Base-by-base conservation (phyloP, 2,113 vertebrate genomes). In the Oxyruncus cristatus region DNA sequence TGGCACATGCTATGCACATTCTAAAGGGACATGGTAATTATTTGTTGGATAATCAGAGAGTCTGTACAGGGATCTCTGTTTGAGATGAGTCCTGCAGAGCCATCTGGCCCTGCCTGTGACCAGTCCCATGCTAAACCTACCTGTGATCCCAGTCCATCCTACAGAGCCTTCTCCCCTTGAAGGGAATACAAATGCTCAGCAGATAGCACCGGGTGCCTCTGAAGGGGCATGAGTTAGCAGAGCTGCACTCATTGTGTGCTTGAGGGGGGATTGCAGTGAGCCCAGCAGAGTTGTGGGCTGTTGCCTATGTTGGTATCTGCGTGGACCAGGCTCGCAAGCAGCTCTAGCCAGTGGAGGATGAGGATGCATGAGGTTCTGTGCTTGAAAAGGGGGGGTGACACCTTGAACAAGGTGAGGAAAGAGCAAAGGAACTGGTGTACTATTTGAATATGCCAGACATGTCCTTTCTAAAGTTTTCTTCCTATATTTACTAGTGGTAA, bases 181-280 rank as follows among this genome's bases (percentile, higher is more conserved):
- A 47, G 35, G 39, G n/a, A n/a, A 27, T 20, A 32, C 9, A 52
- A 92, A 65, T 3, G 2, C 59, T 46, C 5, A 1, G 17, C 0
- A 16, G 23, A 8, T 8, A 59, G 42, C 61, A 66, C 17, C 0
- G 5, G 49, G 5, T 76, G 35, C 14, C 33, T 73, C 55, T 37
- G 12, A 42, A 58, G 32, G 26, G 33, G 5, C 26, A 27, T 5
- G 46, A 41, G 16, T 35, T 84, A 68, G 37, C 50, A 1, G 6
- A 62, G 63, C 35, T 90, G 50, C 13, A 11, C 46, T 67, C 0
- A 0, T 14, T 0, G 0, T 22, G 20, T 41, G 7, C 62, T 28
- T n/a, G 13, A 26, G 33, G 55, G 7, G 12, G 72, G 76, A 46
- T 56, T 85, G 50, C 65, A 11, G 47, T 33, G 37, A 81, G 53